Conservation (phyloP, 2,797 vertebrate species). For the Bucorvus abyssinicus region DNA sequence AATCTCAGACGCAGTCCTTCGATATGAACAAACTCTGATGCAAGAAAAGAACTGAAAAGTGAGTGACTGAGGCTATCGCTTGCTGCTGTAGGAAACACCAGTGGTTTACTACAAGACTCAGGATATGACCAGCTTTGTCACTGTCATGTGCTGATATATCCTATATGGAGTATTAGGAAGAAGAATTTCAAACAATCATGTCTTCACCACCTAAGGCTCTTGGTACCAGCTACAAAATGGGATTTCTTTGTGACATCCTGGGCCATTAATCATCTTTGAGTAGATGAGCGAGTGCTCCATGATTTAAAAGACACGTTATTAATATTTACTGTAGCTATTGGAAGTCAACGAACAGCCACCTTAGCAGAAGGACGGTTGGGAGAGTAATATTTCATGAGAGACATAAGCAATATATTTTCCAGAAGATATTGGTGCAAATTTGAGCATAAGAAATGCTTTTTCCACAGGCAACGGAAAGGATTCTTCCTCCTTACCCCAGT, state of each 20-base stretch:
- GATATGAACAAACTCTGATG: neutral
- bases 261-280: neutral
- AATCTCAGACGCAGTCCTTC: neutral
- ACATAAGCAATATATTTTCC: neutral
- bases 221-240: neutral
- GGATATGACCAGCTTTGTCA: neutral
- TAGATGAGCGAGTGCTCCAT: neutral
- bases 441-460: neutral
- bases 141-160: neutral
- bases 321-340: neutral
- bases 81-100: accelerated
- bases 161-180: neutral
- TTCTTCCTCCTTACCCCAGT: neutral
- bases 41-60: neutral
- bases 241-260: neutral
- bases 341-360: slow-evolving; percentile 35
- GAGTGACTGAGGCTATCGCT: neutral
- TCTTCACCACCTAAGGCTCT: neutral
- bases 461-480: neutral
- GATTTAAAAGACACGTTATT: neutral
- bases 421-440: neutral
- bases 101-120: neutral
- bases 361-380: neutral
- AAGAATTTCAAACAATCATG: neutral
- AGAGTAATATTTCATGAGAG: slow-evolving; percentile 17